Percentiles rank a stretch among this genome's conserved stretches.
Conservation (phyloP, 2,113 vertebrate species). For the Chaetorhynchus papuensis region DNA sequence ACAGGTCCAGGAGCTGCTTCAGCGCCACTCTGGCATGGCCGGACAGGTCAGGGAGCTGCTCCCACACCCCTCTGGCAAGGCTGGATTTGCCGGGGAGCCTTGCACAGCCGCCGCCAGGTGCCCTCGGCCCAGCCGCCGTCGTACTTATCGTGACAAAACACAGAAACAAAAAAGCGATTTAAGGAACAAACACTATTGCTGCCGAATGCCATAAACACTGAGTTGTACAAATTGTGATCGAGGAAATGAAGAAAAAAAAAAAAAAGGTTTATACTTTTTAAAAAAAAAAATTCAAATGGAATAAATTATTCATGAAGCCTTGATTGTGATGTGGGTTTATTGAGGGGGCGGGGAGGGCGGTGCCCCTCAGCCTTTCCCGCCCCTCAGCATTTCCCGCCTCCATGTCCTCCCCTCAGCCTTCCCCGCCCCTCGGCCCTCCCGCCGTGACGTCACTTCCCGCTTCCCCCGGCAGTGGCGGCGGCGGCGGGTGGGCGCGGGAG, state of each 20-base stretch:
- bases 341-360: background rate
- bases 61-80: background rate
- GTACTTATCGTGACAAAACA: slow-evolving; percentile 36
- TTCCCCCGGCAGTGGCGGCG: background rate
- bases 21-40: background rate
- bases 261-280: slow-evolving; percentile 77
- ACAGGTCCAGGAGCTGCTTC: background rate
- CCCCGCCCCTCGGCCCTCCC: background rate
- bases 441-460: background rate
- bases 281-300: slow-evolving; percentile 69
- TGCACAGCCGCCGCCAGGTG: background rate
- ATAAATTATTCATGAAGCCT: slow-evolving; percentile 80
- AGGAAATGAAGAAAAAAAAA: slow-evolving; percentile 69
- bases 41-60: background rate
- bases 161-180: background rate
- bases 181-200: slow-evolving; percentile 75
- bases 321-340: slow-evolving; percentile 47
- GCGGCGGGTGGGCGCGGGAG: background rate
- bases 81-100: background rate
- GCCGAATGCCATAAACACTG: slow-evolving; percentile 76
- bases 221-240: slow-evolving; percentile 79
- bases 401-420: background rate
- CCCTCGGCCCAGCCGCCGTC: slow-evolving; percentile 42
- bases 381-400: background rate
- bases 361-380: background rate